Evolutionary conservation across 2,113 vertebrate species (phyloP), one percentile per base, ranked within the genome.

Genomic region (Lagopus leucura): DNA sequence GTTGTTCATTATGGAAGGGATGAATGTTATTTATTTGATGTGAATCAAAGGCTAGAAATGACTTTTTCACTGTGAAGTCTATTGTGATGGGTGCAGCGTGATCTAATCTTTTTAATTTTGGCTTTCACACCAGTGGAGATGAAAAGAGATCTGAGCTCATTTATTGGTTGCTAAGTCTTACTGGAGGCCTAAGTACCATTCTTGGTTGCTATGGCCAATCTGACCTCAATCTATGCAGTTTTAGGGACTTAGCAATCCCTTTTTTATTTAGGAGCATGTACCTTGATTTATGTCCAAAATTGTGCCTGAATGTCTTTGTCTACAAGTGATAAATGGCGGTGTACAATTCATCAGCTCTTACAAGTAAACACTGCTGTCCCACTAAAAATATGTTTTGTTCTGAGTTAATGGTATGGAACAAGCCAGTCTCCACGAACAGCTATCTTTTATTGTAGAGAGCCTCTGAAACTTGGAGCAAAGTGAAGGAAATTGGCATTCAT

Each of bases 81-180:
- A 97, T 97, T 97, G 97, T 98, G 95, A 96, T 95, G 97, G 97
- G 95, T 97, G 95, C 96, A 97, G 97, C 88, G 96, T 97, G 97
- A 98, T 98, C 97, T 98, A 98, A 98, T 98, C 97, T 98, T 98
- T 98, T 98, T 98, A 97, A 98, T 98, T 98, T 98, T 97, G 97
- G 94, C 97, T 98, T 98, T 98, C 98, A 98, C 97, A 97, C 97
- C 95, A 97, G 92, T 97, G 97, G 96, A 97, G 95, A 97, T 98
- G 97, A 97, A 98, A 98, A 98, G 97, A 96, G 96, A 97, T 97
- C 96, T 97, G 95, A 97, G 97, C 97, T 97, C 97, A 98, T 98
- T 98, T 98, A 97, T 97, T 94, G 96, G 97, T 97, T 98, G 97
- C 98, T 97, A 98, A 97, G 97, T 97, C 97, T 94, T 97, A 93